Evolutionary conservation across 2,113 vertebrate genomes (phyloP), one percentile per base, ranked within the genome.

Genomic region (Serinus canaria): DNA sequence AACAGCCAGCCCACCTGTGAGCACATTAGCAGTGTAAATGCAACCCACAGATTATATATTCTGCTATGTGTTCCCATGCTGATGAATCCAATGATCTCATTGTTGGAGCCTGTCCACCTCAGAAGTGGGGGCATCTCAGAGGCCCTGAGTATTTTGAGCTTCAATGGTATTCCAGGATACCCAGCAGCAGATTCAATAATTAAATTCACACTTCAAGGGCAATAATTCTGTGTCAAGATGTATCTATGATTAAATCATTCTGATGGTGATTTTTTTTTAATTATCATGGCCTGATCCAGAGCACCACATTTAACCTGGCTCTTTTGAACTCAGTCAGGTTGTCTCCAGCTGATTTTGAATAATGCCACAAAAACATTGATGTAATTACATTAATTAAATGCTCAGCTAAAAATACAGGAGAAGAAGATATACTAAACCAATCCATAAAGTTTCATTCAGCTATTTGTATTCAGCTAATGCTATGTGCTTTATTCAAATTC

Each of bases 181-280:
- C 33, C 76, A 90, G 85, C 28, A 88, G 79, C 64, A 83, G 50
- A 67, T 95, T 74, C 69, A 70, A 88, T 83, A 85, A 94, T 70
- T 77, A 91, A 86, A 44, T 69, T 88, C 85, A 90, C 0, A 2
- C 92, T 92, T 90, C 44, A 78, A 94, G 88, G 87, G 60, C 56
- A 91, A 59, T 95, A 95, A 89, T 88, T 78, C 55, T 63, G 22
- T 90, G 72, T 89, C 68, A 86, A 78, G 64, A 74, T 2, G 0
- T 82, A 46, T 30, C 90, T 75, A 24, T 72, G 90, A 94, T 83
- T 92, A 90, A 94, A 90, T 79, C 43, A 92, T 88, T 93, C 41
- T 91, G 82, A 69, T 67, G 72, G 58, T 95, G 79, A 95, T 93
- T 86, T 93, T 69, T 46, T 74, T 83, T 81, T 93, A 90, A 93